Evolutionary conservation across 2,888 invertebrate species (phyloP).

Genomic region (Octonoba sinensis): DNA sequence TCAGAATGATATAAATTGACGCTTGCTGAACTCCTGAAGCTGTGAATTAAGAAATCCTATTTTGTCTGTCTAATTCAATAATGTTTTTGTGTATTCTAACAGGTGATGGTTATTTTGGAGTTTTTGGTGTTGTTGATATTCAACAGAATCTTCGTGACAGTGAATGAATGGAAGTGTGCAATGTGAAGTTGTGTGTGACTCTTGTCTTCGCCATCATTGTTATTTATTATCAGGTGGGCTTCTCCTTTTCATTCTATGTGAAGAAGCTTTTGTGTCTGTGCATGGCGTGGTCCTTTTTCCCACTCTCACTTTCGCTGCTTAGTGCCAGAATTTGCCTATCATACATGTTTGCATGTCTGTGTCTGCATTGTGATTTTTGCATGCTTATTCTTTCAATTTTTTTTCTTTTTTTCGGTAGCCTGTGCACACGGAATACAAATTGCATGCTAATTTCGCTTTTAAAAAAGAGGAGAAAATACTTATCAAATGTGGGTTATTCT

Average conservation of each 20-base stretch:
- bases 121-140: slow-evolving; percentile 40
- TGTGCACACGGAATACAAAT: no score
- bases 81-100: slow-evolving; percentile 44
- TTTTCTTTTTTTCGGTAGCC: no score
- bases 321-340: background rate
- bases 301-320: background rate
- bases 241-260: background rate
- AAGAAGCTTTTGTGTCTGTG: background rate
- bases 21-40: no score
- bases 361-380: no score
- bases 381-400: background rate
- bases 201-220: slow-evolving; percentile 39
- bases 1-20: no score
- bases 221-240: slow-evolving; percentile 53
- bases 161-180: slow-evolving; percentile 50
- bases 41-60: no score
- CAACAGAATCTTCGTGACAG: slow-evolving; percentile 28
- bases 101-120: slow-evolving; percentile 52
- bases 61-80: no score
- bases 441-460: no score
- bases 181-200: slow-evolving; percentile 35
- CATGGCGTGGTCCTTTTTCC: background rate
- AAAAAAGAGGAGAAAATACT: no score
- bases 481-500: no score
- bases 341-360: no score